phyloP scores from a whole-genome alignment of 2,797 vertebrate genomes.

The Podargus strigoides region DNA sequence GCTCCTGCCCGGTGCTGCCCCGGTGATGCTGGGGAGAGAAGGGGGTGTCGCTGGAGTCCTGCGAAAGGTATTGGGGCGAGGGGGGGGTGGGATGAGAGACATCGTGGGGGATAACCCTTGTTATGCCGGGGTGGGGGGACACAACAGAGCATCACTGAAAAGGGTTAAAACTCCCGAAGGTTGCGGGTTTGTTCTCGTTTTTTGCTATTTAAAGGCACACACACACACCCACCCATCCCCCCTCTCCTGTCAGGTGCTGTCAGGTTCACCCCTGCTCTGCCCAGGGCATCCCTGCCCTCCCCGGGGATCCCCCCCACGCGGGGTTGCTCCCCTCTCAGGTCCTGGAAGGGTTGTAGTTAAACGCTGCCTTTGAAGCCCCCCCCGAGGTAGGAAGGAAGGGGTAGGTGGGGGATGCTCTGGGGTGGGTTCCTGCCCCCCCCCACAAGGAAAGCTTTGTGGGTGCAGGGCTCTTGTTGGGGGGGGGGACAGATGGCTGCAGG shows the following conservation, averaged over 20 bases:
- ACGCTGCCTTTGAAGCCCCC: neutral
- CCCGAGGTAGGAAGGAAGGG: neutral
- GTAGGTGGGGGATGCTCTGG: neutral
- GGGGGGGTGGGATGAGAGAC: too few relatives aligned
- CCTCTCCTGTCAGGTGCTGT: too few relatives aligned
- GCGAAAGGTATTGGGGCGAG: constrained; percentile 2
- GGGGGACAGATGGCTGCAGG: neutral
- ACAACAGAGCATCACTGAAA: too few relatives aligned
- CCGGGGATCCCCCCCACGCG: too few relatives aligned
- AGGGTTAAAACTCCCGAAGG: neutral
- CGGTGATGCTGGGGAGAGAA: constrained; percentile 6
- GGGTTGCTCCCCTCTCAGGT: neutral
- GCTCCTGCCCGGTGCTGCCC: neutral
- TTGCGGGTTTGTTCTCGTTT: neutral
- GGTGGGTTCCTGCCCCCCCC: neutral
- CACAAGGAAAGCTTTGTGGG: neutral
- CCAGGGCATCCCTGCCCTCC: too few relatives aligned
- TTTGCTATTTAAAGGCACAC: neutral
- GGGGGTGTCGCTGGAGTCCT: neutral
- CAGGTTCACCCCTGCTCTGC: too few relatives aligned
- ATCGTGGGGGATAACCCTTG: too few relatives aligned
- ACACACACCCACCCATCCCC: too few relatives aligned
- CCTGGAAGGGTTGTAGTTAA: neutral
- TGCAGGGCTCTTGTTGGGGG: neutral
- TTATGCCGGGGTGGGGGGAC: too few relatives aligned